These are phyloP conservation scores for Pandemis heparana DNA, from an alignment of 2,888 invertebrate genomes.

Conservation along the genomic window DNA sequence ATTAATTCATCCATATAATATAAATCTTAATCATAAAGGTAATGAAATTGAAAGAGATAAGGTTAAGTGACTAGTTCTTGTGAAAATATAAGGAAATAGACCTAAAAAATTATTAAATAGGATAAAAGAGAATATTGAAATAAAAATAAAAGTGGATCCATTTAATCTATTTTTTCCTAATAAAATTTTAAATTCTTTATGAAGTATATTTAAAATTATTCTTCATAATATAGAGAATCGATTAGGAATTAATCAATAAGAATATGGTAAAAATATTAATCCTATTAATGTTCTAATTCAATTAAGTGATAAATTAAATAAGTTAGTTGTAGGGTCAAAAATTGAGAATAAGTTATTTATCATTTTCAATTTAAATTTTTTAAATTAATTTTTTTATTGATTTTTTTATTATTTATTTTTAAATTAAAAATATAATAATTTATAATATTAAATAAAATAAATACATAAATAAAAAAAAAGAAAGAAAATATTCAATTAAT, in stretches of 20 bases:
- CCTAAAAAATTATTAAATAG: slow-evolving; percentile 89
- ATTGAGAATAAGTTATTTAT: slow-evolving; percentile 77
- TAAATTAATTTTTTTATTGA: slow-evolving; percentile 55
- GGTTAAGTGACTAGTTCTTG: slow-evolving; percentile 87
- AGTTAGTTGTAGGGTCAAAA: slow-evolving; percentile 87
- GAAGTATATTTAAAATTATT: slow-evolving; percentile 72
- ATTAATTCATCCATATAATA: slow-evolving; percentile 88
- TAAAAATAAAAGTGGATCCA: slow-evolving; percentile 84
- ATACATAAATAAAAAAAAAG: slow-evolving; percentile 69
- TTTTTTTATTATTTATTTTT: slow-evolving; percentile 56
- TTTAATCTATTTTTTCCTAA: slow-evolving; percentile 72
- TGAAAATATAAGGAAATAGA: slow-evolving; percentile 90
- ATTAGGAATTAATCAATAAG: slow-evolving; percentile 84
- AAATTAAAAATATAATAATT: slow-evolving; percentile 79
- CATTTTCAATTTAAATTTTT: slow-evolving; percentile 82
- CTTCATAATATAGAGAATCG: slow-evolving; percentile 82
- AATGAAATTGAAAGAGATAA: slow-evolving; percentile 86
- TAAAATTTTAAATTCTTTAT: slow-evolving; percentile 86
- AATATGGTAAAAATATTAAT: slow-evolving; percentile 79
- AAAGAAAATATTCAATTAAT: slow-evolving; percentile 83
- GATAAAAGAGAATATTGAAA: slow-evolving; percentile 86
- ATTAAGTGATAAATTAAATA: slow-evolving; percentile 83
- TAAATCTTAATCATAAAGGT: slow-evolving; percentile 88
- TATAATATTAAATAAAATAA: slow-evolving; percentile 81
- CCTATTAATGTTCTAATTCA: slow-evolving; percentile 86